Percentiles rank a stretch among this genome's conserved stretches.
Evolutionary conservation across 2,797 vertebrate genomes (phyloP).

Genomic region (Nannoperca australis): DNA sequence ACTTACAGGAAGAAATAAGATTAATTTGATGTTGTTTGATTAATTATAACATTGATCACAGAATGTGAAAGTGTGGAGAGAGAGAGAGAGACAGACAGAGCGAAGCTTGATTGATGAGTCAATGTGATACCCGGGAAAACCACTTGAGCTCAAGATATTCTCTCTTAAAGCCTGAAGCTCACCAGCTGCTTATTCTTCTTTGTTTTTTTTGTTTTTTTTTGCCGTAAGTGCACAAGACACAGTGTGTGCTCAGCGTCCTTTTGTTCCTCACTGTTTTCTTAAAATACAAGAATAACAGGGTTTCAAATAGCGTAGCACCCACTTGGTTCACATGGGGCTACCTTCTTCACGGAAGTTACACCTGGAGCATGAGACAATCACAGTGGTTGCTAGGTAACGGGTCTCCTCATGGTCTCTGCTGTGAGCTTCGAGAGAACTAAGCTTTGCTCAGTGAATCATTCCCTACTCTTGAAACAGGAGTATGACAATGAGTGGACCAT

Average conservation of each 20-base stretch:
- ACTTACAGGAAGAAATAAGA: slow-evolving; percentile 32
- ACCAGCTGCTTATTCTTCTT: slow-evolving; percentile 39
- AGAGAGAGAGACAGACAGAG: slow-evolving; percentile 15
- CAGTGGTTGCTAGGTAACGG: slow-evolving; percentile 84
- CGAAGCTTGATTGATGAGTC: slow-evolving; percentile 58
- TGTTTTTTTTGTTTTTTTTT: slow-evolving; percentile 5
- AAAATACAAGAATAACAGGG: slow-evolving; percentile 67
- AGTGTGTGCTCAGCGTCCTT: slow-evolving; percentile 42
- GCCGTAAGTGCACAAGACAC: slow-evolving; percentile 51
- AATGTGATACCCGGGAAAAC: slow-evolving; percentile 47
- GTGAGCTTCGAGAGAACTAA: slow-evolving; percentile 64
- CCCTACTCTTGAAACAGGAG: slow-evolving; percentile 41
- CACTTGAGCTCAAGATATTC: slow-evolving; percentile 45
- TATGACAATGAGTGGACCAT: slow-evolving; percentile 46
- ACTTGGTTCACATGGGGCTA: slow-evolving; percentile 71
- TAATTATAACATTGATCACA: slow-evolving; percentile 60
- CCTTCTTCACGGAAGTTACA: slow-evolving; percentile 70
- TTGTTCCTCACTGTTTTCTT: slow-evolving; percentile 51
- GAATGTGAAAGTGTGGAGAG: slow-evolving; percentile 34
- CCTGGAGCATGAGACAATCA: slow-evolving; percentile 79
- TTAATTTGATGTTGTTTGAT: slow-evolving; percentile 51
- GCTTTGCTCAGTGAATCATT: slow-evolving; percentile 68
- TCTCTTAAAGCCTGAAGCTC: slow-evolving; percentile 55
- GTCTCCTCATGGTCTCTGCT: slow-evolving; percentile 65
- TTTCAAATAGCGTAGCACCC: slow-evolving; percentile 66